phyloP scores from a whole-genome alignment of 2,888 invertebrate genomes.

The Oconnorella tubifera region DNA sequence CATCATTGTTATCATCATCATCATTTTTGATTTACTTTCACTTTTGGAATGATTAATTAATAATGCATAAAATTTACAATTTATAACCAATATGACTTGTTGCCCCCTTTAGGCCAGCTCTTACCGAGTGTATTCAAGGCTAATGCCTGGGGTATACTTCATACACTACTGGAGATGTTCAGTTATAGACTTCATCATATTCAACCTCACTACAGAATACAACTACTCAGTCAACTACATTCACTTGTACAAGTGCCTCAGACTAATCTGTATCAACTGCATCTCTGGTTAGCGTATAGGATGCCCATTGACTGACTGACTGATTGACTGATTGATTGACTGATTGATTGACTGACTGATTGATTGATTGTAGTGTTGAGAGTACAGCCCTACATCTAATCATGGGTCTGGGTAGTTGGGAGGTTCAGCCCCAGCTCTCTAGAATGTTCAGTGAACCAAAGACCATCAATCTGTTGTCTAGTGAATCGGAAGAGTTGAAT shows the following conservation, averaged over 20 bases:
- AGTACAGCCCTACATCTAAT: slow-evolving; percentile 81
- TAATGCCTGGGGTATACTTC: slow-evolving; percentile 92
- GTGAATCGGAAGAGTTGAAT: slow-evolving; percentile 92
- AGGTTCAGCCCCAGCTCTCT: slow-evolving; percentile 88
- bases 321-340: not conserved
- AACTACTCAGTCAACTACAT: slow-evolving; percentile 84
- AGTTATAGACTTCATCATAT: slow-evolving; percentile 93
- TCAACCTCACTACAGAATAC: slow-evolving; percentile 90
- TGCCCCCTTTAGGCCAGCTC: slow-evolving; percentile 77
- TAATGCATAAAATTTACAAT: too few species aligned
- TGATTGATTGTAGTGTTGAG: slow-evolving; percentile 65
- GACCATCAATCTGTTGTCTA: slow-evolving; percentile 72
- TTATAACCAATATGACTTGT: too few species aligned
- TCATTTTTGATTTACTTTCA: too few species aligned
- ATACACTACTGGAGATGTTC: slow-evolving; percentile 92
- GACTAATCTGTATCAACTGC: slow-evolving; percentile 90
- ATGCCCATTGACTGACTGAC: not conserved
- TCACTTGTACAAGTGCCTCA: slow-evolving; percentile 85
- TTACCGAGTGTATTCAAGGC: slow-evolving; percentile 83
- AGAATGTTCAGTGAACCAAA: slow-evolving; percentile 87
- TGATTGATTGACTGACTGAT: not conserved
- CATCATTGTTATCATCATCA: too few species aligned
- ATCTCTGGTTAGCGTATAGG: slow-evolving; percentile 67
- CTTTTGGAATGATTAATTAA: too few species aligned
- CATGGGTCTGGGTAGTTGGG: slow-evolving; percentile 85